phyloP scores from a whole-genome alignment of 1,140 invertebrate species.

The Drosophila biarmipes region DNA sequence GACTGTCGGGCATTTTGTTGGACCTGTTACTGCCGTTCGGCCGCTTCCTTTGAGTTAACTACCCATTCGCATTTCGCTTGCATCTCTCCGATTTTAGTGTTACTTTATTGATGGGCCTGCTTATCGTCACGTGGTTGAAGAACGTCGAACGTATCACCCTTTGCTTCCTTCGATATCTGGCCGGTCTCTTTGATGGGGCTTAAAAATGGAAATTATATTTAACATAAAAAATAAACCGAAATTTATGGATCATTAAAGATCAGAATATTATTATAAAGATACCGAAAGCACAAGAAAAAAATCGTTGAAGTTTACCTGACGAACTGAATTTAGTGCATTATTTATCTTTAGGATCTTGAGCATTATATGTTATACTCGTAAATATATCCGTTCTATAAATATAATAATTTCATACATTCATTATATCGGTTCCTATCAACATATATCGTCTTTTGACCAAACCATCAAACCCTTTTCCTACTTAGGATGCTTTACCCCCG shows the following conservation, averaged over 20 bases:
- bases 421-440: constrained; percentile 7
- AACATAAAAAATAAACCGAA: background rate
- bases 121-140: constrained; percentile 52
- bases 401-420: background rate
- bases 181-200: constrained; percentile 38
- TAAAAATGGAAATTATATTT: background rate
- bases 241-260: background rate
- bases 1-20: constrained; percentile 29
- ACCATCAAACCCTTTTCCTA: constrained; percentile 34
- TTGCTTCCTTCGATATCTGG: background rate
- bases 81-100: constrained; percentile 35
- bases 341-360: no score
- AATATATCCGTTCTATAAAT: background rate
- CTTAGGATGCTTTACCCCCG: background rate
- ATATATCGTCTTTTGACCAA: constrained; percentile 15
- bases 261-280: background rate
- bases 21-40: constrained; percentile 2
- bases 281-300: background rate
- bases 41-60: constrained; percentile 29
- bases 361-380: background rate
- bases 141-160: constrained; percentile 11
- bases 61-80: constrained; percentile 27
- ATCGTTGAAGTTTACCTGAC: background rate
- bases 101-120: constrained; percentile 64
- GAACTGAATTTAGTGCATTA: no score